A percentile compares a stretch with the other conserved stretches of the same genome.
Conservation (phyloP, 2,888 invertebrate species). For the Acanthosepion lycidas region DNA sequence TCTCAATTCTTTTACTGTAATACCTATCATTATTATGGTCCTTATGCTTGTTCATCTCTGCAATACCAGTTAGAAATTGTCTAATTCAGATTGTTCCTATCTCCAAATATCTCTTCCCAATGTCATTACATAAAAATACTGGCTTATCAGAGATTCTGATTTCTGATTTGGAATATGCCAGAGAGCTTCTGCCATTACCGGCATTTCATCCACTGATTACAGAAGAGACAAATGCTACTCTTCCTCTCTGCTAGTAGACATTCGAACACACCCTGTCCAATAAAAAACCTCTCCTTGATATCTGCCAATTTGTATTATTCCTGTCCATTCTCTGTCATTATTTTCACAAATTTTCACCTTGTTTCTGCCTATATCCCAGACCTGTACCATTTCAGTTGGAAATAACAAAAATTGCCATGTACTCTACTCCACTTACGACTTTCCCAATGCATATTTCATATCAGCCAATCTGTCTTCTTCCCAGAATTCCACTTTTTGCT, state of each 20-base stretch:
- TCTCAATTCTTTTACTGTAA: background rate
- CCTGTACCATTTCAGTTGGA: background rate
- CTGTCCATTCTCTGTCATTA: conserved; percentile 33
- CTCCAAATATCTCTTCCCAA: background rate
- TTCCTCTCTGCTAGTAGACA: background rate
- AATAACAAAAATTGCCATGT: background rate
- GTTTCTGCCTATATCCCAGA: background rate
- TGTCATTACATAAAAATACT: background rate
- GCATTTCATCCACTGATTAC: background rate
- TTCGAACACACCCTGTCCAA: background rate
- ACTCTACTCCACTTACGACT: background rate
- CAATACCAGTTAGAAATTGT: background rate
- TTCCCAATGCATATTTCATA: background rate
- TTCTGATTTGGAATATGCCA: background rate
- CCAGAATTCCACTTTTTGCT: background rate
- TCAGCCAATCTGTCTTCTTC: background rate
- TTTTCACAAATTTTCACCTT: background rate
- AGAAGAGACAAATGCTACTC: background rate
- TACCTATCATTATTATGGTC: background rate
- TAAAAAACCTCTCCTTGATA: background rate
- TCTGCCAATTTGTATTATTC: background rate
- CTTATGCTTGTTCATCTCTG: background rate
- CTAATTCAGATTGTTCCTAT: background rate
- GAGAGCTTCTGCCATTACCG: background rate
- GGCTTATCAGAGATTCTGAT: background rate